phyloP scores from a whole-genome alignment of 1,140 invertebrate genomes.

The Panulirus ornatus region DNA sequence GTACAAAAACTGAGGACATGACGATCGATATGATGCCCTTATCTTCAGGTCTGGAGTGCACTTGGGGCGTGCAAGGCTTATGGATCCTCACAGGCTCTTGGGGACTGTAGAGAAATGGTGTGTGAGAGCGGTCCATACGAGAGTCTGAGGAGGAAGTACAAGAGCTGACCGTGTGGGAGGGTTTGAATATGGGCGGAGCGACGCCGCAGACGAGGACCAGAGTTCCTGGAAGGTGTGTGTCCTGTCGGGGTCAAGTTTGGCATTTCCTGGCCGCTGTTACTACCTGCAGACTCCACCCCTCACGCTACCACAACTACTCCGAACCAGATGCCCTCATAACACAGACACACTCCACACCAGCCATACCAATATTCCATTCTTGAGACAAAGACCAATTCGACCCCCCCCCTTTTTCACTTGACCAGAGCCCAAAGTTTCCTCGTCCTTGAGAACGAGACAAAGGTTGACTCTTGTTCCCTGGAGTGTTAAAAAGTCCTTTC shows the following conservation, averaged over 20 bases:
- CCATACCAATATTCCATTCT: too few relatives aligned
- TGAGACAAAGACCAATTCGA: too few relatives aligned
- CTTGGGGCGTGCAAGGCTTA: background rate
- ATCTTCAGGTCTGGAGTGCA: background rate
- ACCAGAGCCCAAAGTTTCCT: too few relatives aligned
- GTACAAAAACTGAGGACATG: too few relatives aligned
- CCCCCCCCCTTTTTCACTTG: too few relatives aligned
- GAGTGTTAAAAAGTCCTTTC: too few relatives aligned
- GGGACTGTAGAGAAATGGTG: background rate
- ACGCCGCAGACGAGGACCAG: background rate
- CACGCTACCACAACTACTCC: background rate
- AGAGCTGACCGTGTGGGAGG: background rate
- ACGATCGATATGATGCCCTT: too few relatives aligned
- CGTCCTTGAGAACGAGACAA: too few relatives aligned
- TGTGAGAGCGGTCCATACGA: too few relatives aligned
- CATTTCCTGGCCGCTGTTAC: constrained; percentile 56
- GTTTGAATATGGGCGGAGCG: background rate
- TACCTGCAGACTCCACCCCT: constrained; percentile 22
- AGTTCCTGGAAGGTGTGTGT: constrained; percentile 27
- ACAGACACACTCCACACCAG: too few relatives aligned
- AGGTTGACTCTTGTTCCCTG: too few relatives aligned
- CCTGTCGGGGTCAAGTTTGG: constrained; percentile 42
- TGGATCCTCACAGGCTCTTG: background rate
- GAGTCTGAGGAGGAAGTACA: background rate
- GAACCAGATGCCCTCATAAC: too few relatives aligned